A percentile compares a stretch with the other conserved stretches of the same genome.
phyloP scores from a whole-genome alignment of 2,797 vertebrate species.

The Leucoraja ocellata region DNA sequence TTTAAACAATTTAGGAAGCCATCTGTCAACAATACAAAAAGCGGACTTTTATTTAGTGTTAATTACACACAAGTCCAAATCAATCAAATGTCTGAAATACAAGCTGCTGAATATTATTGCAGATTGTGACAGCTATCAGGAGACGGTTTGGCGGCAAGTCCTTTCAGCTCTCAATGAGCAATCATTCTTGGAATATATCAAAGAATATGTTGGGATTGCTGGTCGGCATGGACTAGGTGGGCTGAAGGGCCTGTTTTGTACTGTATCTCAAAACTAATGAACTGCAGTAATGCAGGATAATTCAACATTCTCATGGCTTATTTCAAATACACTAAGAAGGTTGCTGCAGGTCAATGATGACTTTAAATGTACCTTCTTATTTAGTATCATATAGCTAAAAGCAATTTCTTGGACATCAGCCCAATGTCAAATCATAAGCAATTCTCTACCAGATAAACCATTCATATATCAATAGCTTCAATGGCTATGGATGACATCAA shows the following conservation, averaged over 20 bases:
- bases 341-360: not conserved
- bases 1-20: not conserved
- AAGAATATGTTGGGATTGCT: not conserved
- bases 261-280: not conserved
- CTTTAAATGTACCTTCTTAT: not conserved
- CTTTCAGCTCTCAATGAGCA: conserved; percentile 10
- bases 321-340: conserved; percentile 9
- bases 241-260: too few relatives aligned
- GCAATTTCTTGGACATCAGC: conserved; percentile 3
- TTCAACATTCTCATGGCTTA: not conserved
- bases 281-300: not conserved
- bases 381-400: conserved; percentile 7
- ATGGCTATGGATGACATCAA: not conserved
- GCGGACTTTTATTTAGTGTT: not conserved
- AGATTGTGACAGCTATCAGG: not conserved
- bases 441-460: not conserved
- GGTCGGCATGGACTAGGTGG: too few relatives aligned
- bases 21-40: not conserved
- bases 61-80: not conserved
- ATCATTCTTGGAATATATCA: conserved; percentile 19
- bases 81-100: not conserved
- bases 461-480: not conserved
- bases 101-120: conserved; percentile 6
- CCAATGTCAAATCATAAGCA: not conserved
- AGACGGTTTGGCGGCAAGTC: not conserved